Base-by-base conservation (phyloP, 1,140 invertebrate genomes). In the Musca domestica region DNA sequence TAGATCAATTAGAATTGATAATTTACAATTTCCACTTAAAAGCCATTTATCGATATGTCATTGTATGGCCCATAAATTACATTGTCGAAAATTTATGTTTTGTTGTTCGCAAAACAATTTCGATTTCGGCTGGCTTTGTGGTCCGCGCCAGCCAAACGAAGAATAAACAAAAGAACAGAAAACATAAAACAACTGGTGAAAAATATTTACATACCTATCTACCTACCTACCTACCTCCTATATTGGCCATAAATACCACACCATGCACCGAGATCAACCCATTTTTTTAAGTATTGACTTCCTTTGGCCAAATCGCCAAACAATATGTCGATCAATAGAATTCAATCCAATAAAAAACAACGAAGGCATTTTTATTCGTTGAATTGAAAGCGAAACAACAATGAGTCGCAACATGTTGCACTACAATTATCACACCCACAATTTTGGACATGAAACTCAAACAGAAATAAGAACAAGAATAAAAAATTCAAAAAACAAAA, bases 11-110 rank as follows among this genome's bases (percentile, higher is more conserved):
- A 61, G 56, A 41, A 34, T 61, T 34, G 56, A 61, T 61, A 61
- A 61, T 61, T 61, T 61, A 61, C 56, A 61, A 61, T 61, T 61
- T 61, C 56, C 56, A 61, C 56, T 61, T 61, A 61, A 61, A 61
- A 61, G 34, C 56, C 56, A 61, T 61, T 61, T 61, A 61, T 61
- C 56, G 56, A 61, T 30, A 34, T 61, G 56, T 61, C 56, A 61
- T 34, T 61, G 56, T 61, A 3, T 19, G 27, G 25, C 14, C 52
- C 25, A 56, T 56, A 56, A 56, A 56, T 56, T 56, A 22, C 22
- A 56, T 14, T n/a, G n/a, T 41, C 34, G 34, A 41, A 41, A 41
- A 41, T 41, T 41, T 41, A 41, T 41, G 34, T 41, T 41, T 41
- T 41, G 34, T 41, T 56, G 52, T 6, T 56, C 52, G 52, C 20